Base-by-base conservation (phyloP, 2,797 vertebrate genomes). In the Myotis pilosus region DNA sequence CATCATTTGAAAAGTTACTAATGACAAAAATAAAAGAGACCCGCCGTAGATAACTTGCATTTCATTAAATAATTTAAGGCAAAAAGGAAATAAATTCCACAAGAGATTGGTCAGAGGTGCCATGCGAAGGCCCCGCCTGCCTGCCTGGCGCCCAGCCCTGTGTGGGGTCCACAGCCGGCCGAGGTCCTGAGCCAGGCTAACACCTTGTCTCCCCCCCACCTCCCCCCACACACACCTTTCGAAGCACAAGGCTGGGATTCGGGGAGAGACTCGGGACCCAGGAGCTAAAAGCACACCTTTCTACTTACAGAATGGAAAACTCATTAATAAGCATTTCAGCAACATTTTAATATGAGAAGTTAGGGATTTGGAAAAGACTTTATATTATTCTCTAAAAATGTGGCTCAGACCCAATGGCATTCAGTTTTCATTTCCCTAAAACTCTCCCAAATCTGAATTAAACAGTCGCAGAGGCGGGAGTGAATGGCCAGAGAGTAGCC, bases 81-180 rank as follows among this genome's bases (percentile, higher is more conserved):
- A 92, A 97, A 98, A 97, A 94, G 71, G 89, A 95, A 96, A 97
- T 38, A 96, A 95, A 95, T 94, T 71, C 87, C 81, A 89, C n/a
- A 33, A 80, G 78, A 87, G n/a, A 85, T 0, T 85, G 90, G 49
- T 89, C 82, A 97, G 92, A 85, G 97, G 96, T 62, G 87, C 96
- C 97, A 91, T 90, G 90, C 74, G 86, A 95, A 97, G 93, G 89
- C 88, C 79, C 71, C 11, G 71, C 44, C 2, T n/a, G 15, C 8
- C n/a, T 19, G 4, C 12, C 38, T 7, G 19, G 23, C 4, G 30
- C 19, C 5, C 8, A 11, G 71, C 9, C 17, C 17, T 1, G 1
- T 15, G 8, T 1, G 25, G 1, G 2, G 25, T 2, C 13, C 17
- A 0, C 0, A 13, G 47, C 53, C 0, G 17, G 47, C 60, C 6